Evolutionary conservation across 2,888 invertebrate genomes (phyloP), one percentile per base, ranked within the genome.

Genomic region (Leucoptera coffeella): DNA sequence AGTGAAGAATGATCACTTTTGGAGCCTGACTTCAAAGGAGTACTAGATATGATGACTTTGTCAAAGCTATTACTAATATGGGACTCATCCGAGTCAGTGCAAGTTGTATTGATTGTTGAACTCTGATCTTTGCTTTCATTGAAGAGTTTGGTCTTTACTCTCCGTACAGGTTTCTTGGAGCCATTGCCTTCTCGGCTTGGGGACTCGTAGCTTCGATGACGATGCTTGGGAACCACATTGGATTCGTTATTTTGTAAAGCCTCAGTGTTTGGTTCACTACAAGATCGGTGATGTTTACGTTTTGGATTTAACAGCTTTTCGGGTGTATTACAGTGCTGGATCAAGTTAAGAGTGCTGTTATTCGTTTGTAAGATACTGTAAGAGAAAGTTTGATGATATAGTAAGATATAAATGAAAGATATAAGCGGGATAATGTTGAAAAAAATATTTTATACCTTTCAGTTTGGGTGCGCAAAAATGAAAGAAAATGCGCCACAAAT

Each of bases 401-500:
- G n/a, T n/a, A n/a, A n/a, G n/a, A n/a, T n/a, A n/a, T n/a, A n/a
- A n/a, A n/a, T n/a, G n/a, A n/a, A n/a, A n/a, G n/a, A n/a, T n/a
- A n/a, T n/a, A n/a, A n/a, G n/a, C n/a, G n/a, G n/a, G n/a, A n/a
- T n/a, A n/a, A n/a, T n/a, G n/a, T n/a, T n/a, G n/a, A n/a, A n/a
- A n/a, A n/a, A n/a, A 11, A 8, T 12, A 13, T 12, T 1, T 37
- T 54, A 47, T 51, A 74, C 55, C 55, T 52, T 31, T 75, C 74
- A 19, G 76, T 76, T 41, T 74, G 73, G 35, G 50, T 65, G 25
- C 76, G 57, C 33, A 78, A 40, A 41, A 64, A 74, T 13, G 74
- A 65, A 32, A 78, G 43, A 43, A 73, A 78, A 43, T 65, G 73
- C n/a, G 72, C 52, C 15, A 74, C 73, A 45, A 78, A 78, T 34